phyloP scores from a whole-genome alignment of 2,888 invertebrate genomes.

The Amiota communis region DNA sequence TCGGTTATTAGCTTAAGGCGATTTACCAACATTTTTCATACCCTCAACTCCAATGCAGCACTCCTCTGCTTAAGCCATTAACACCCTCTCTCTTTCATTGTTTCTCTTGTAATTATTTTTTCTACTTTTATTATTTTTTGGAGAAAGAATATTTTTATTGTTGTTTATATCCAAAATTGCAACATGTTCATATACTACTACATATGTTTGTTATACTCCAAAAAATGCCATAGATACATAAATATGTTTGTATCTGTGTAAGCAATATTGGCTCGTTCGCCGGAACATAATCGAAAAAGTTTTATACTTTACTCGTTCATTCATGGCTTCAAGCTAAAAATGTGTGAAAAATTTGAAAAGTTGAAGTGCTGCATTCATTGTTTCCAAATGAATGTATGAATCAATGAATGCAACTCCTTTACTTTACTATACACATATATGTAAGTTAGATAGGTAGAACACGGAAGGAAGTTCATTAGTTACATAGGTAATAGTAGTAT shows the following conservation, averaged over 20 bases:
- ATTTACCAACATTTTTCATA: constrained; percentile 16
- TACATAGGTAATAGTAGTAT: no score
- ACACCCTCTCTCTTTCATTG: background rate
- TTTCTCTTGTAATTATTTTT: no score
- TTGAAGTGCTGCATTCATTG: constrained; percentile 18
- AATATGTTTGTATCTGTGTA: constrained; percentile 7
- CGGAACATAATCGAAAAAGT: constrained; percentile 60
- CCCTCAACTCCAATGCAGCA: no score
- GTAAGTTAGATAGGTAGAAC: no score
- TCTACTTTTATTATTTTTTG: no score
- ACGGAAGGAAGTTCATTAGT: no score
- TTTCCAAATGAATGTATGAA: constrained; percentile 11
- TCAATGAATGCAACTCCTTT: no score
- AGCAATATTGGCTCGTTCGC: constrained; percentile 24
- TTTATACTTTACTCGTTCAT: constrained; percentile 41
- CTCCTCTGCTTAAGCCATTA: no score
- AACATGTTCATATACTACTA: background rate
- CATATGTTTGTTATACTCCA: constrained; percentile 2
- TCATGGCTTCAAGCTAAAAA: constrained; percentile 2
- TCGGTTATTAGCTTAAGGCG: constrained; percentile 56
- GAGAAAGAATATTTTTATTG: no score
- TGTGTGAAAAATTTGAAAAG: constrained; percentile 35
- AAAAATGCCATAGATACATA: background rate
- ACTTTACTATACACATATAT: no score
- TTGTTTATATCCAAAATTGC: constrained; percentile 4